phyloP scores from a whole-genome alignment of 2,113 vertebrate species.

The Triplophysa siluroides region DNA sequence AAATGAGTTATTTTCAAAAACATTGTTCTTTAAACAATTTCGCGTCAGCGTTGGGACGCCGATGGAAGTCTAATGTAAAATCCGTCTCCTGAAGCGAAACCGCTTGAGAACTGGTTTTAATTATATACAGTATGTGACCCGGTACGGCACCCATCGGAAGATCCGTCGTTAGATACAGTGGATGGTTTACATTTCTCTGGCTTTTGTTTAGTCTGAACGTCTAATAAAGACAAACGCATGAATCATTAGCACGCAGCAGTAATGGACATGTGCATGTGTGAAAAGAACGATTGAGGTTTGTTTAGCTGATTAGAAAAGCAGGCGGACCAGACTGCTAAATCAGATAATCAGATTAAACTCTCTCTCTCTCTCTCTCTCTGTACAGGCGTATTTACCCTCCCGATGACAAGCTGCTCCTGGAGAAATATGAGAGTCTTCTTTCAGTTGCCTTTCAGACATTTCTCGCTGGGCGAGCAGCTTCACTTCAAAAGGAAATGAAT shows the following conservation, averaged over 20 bases:
- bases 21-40: neutral
- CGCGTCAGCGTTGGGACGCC: too few species aligned
- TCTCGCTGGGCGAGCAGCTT: slow-evolving; percentile 94
- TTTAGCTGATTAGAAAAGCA: slow-evolving; percentile 47
- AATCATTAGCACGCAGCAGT: slow-evolving; percentile 29
- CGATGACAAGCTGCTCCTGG: slow-evolving; percentile 94
- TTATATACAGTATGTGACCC: neutral
- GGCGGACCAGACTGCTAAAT: slow-evolving; percentile 34
- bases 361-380: slow-evolving; percentile 52
- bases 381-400: slow-evolving; percentile 97
- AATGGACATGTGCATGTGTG: slow-evolving; percentile 42
- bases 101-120: slow-evolving; percentile 10
- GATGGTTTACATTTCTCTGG: slow-evolving; percentile 56
- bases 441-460: slow-evolving; percentile 96
- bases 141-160: slow-evolving; percentile 37
- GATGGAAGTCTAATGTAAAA: neutral
- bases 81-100: slow-evolving; percentile 1
- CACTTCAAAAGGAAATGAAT: slow-evolving; percentile 96
- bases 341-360: slow-evolving; percentile 47
- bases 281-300: slow-evolving; percentile 30
- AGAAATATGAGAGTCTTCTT: slow-evolving; percentile 96
- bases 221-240: slow-evolving; percentile 51
- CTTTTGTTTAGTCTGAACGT: slow-evolving; percentile 65
- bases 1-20: too few species aligned
- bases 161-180: slow-evolving; percentile 56